Conservation (phyloP, 2,113 vertebrate species). For the Cranoglanis bouderius region DNA sequence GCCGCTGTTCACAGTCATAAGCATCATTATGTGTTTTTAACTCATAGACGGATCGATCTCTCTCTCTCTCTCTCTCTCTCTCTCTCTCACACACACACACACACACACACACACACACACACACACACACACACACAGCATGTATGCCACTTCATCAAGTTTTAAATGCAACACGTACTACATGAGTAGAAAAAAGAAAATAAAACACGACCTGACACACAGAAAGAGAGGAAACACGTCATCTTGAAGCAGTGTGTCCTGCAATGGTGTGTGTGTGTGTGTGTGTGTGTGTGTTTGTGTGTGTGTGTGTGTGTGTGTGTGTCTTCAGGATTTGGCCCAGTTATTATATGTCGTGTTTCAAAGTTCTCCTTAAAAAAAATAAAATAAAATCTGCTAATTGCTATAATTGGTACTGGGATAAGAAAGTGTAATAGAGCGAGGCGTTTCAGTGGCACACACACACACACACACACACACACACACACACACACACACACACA, state of each 20-base stretch:
- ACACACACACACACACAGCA: background rate
- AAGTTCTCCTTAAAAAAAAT: background rate
- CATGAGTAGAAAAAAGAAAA: background rate
- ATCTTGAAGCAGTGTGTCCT: background rate
- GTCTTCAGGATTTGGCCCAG: background rate
- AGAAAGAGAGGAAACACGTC: background rate
- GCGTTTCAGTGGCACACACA: background rate
- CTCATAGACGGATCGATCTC: background rate
- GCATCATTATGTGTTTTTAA: background rate
- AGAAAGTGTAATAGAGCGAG: background rate
- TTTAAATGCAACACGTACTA: background rate
- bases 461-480: background rate
- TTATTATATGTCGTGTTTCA: background rate
- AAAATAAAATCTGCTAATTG: background rate
- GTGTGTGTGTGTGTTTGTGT: slow-evolving; percentile 10
- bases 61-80: background rate
- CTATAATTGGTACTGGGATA: background rate
- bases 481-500: background rate
- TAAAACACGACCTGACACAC: background rate
- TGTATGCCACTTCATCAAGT: background rate
- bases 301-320: slow-evolving; percentile 6
- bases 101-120: background rate
- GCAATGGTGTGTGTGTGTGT: background rate
- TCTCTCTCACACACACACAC: background rate
- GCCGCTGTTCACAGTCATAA: background rate